A percentile compares a stretch with the other conserved stretches of the same genome.
Conservation (phyloP, 2,113 vertebrate species). For the Brevimyrus niger region DNA sequence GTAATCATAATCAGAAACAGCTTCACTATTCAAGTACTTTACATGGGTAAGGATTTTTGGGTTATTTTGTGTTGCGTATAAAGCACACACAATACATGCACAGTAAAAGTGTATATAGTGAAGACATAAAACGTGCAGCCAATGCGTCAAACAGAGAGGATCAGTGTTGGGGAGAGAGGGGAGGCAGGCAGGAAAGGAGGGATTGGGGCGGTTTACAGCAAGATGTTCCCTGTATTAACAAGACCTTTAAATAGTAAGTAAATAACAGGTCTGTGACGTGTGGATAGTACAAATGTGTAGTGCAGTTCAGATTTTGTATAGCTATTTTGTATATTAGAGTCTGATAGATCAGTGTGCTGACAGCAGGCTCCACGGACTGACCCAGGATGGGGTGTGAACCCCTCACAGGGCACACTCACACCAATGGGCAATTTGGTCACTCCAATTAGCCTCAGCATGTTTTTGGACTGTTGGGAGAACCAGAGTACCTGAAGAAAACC, state of each 20-base stretch:
- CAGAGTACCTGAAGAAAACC: too few relatives aligned
- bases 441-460: too few relatives aligned
- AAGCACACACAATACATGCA: background rate
- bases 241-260: background rate
- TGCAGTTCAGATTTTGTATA: background rate
- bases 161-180: background rate
- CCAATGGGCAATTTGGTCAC: too few relatives aligned
- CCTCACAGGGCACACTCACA: too few relatives aligned
- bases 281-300: background rate
- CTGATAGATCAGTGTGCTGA: background rate
- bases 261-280: background rate
- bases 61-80: background rate
- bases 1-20: background rate
- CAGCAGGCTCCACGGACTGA: too few relatives aligned
- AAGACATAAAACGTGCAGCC: background rate
- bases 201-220: background rate
- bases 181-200: background rate
- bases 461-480: too few relatives aligned
- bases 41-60: background rate
- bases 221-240: background rate
- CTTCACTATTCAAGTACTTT: background rate
- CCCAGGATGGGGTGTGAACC: too few relatives aligned
- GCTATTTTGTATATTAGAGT: background rate
- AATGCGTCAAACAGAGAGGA: background rate
- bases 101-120: background rate